A percentile compares a stretch with the other conserved stretches of the same genome.
phyloP scores from a whole-genome alignment of 2,113 vertebrate species.

The Sceloporus undulatus region DNA sequence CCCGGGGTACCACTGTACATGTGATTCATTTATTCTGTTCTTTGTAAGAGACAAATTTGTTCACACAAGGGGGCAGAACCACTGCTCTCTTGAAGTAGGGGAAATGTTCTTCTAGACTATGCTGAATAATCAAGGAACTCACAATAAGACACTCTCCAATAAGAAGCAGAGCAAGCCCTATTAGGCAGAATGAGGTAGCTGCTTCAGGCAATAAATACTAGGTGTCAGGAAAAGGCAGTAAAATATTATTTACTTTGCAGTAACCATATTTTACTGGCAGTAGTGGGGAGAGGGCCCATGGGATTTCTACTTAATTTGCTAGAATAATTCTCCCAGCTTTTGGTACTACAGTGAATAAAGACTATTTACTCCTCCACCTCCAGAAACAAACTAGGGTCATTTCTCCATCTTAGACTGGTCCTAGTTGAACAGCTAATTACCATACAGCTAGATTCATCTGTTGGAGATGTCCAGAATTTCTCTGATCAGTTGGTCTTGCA shows the following conservation, averaged over 20 bases:
- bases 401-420: not conserved
- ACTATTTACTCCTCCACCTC: not conserved
- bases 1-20: too few species aligned
- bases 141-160: not conserved
- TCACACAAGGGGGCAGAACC: not conserved
- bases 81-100: not conserved
- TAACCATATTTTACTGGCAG: not conserved
- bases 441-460: not conserved
- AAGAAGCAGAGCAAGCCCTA: not conserved
- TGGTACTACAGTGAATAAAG: not conserved
- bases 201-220: not conserved
- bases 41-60: not conserved
- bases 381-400: not conserved
- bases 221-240: not conserved
- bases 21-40: not conserved
- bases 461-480: not conserved
- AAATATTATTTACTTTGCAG: not conserved
- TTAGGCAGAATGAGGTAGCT: not conserved
- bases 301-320: not conserved
- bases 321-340: not conserved
- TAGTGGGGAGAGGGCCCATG: not conserved
- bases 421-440: not conserved
- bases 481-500: not conserved
- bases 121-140: not conserved
- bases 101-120: not conserved